phyloP scores from a whole-genome alignment of 2,888 invertebrate genomes.

The Drosophila prostipennis region DNA sequence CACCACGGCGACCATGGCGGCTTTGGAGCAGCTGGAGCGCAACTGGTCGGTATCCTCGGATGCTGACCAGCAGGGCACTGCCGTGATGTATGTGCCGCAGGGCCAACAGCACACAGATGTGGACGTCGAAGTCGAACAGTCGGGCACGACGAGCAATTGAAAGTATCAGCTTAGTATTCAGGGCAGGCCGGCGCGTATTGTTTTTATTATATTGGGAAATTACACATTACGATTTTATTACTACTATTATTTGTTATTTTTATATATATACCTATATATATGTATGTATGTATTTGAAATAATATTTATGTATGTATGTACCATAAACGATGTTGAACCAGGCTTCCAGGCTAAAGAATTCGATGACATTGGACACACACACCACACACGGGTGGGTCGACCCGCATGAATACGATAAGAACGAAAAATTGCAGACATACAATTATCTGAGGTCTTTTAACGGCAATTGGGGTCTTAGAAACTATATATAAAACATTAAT shows the following conservation, averaged over 20 bases:
- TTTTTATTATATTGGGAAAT: constrained; percentile 71
- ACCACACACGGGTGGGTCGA: constrained; percentile 15
- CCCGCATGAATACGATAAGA: not conserved
- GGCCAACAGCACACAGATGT: constrained; percentile 51
- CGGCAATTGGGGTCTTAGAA: not conserved
- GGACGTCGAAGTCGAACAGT: constrained; percentile 41
- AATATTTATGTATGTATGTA: constrained; percentile 68
- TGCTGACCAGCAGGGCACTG: constrained; percentile 66
- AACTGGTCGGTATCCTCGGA: constrained; percentile 81
- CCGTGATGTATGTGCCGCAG: constrained; percentile 73
- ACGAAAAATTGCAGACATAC: not conserved
- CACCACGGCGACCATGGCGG: constrained; percentile 76
- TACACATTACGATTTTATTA: constrained; percentile 77
- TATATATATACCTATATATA: constrained; percentile 62
- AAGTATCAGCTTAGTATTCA: constrained; percentile 61
- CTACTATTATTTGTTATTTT: constrained; percentile 79
- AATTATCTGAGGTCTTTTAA: not conserved
- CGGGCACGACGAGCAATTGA: constrained; percentile 70
- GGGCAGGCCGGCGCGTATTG: constrained; percentile 70
- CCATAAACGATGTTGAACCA: constrained; percentile 73
- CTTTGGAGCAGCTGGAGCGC: constrained; percentile 76
- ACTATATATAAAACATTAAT: not conserved
- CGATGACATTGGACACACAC: constrained; percentile 50
- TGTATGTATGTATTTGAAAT: constrained; percentile 67
- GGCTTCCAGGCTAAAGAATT: constrained; percentile 74